phyloP scores from a whole-genome alignment of 2,113 vertebrate species.

The Myiozetetes cayanensis region DNA sequence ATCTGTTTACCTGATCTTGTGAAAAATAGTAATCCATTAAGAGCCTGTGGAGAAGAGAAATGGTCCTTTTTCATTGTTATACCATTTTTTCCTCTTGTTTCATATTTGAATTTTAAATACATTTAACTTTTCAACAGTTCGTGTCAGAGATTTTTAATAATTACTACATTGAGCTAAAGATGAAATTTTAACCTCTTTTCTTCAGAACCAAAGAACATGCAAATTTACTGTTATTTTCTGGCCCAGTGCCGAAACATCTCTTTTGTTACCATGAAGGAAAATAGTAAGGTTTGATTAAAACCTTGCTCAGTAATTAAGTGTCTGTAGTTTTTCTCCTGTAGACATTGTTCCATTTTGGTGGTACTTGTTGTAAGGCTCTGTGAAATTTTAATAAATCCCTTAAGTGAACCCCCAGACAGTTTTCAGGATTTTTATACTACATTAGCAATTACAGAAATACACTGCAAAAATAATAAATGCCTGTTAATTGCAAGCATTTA shows the following conservation, averaged over 20 bases:
- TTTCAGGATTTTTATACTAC: constrained; percentile 23
- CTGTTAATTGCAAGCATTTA: constrained; percentile 33
- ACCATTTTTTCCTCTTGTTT: background rate
- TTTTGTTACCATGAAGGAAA: constrained; percentile 23
- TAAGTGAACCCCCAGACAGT: constrained; percentile 40
- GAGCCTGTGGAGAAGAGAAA: background rate
- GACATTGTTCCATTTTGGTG: constrained; percentile 13
- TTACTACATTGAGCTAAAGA: constrained; percentile 28
- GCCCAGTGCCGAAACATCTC: constrained; percentile 19
- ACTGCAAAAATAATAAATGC: constrained; percentile 33
- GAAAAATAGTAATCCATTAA: background rate
- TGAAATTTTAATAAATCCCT: constrained; percentile 42
- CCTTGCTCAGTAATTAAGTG: constrained; percentile 38
- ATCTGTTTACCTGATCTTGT: background rate
- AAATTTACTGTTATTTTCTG: constrained; percentile 43
- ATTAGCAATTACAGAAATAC: background rate
- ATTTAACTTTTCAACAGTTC: constrained; percentile 15
- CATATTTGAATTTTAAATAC: constrained; percentile 16
- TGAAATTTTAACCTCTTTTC: constrained; percentile 53
- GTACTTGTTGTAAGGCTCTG: background rate
- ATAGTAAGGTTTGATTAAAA: constrained; percentile 58
- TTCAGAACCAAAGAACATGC: constrained; percentile 11
- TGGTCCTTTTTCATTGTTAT: background rate
- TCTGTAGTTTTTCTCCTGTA: constrained; percentile 18
- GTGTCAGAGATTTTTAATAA: constrained; percentile 25